Conservation (phyloP, 2,797 vertebrate genomes). For the Poeciliopsis paucimaculata region DNA sequence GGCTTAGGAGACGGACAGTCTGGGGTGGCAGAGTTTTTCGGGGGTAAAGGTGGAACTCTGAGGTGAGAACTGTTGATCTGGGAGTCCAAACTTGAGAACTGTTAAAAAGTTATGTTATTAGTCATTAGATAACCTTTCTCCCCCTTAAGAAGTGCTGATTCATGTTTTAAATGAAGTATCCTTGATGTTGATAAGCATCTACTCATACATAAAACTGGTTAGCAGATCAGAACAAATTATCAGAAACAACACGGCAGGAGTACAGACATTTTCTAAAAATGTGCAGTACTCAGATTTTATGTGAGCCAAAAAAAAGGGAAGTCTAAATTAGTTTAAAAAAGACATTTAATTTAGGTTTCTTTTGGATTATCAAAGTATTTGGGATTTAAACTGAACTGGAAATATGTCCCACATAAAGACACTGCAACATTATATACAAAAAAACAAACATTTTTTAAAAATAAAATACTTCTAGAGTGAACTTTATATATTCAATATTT, state of each 20-base stretch:
- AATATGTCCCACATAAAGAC: background rate
- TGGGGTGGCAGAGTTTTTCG: slow-evolving; percentile 49
- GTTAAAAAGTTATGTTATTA: background rate
- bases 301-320: background rate
- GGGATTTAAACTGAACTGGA: background rate
- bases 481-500: background rate
- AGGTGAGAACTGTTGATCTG: slow-evolving; percentile 49
- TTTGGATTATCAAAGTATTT: background rate
- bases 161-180: background rate
- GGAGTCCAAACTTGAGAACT: slow-evolving; percentile 66
- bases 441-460: too few relatives aligned
- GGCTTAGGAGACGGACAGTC: slow-evolving; percentile 30
- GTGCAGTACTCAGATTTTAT: background rate
- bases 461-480: background rate
- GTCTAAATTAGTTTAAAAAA: background rate
- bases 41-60: slow-evolving; percentile 65
- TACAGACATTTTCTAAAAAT: background rate
- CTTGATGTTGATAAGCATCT: background rate
- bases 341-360: background rate
- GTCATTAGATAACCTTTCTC: background rate
- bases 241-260: background rate
- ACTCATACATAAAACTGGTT: background rate
- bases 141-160: background rate
- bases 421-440: background rate
- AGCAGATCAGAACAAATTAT: background rate